phyloP scores from a whole-genome alignment of 1,140 invertebrate species.

The Amphibalanus amphitrite region DNA sequence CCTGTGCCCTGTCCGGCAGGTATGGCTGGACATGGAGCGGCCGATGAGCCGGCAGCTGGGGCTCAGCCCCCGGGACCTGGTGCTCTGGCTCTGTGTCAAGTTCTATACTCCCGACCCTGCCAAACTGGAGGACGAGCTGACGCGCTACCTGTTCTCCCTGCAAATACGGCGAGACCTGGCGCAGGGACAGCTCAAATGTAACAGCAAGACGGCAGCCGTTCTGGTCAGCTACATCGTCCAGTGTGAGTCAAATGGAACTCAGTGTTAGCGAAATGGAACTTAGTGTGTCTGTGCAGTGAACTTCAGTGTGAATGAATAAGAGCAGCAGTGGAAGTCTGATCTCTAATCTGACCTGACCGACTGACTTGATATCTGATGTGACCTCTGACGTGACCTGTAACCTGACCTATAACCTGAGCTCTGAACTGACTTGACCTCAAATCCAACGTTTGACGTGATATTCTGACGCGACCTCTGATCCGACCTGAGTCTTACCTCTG shows the following conservation, averaged over 20 bases:
- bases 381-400: too few species aligned
- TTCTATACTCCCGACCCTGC: conserved; percentile 98
- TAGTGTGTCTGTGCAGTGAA: too few species aligned
- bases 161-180: conserved; percentile 93
- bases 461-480: too few species aligned
- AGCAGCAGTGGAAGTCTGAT: too few species aligned
- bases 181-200: conserved; percentile 78
- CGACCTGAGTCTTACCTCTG: too few species aligned
- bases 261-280: too few species aligned
- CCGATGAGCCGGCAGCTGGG: conserved; percentile 85
- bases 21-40: conserved; percentile 97
- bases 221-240: conserved; percentile 98
- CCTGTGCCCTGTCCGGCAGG: conserved; percentile 31
- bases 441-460: too few species aligned
- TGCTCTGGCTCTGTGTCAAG: conserved; percentile 50
- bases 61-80: conserved; percentile 25
- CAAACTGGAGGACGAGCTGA: conserved; percentile 96
- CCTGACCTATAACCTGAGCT: too few species aligned
- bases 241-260: conserved; percentile 34
- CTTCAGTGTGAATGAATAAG: too few species aligned
- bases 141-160: conserved; percentile 86
- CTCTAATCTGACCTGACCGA: too few species aligned
- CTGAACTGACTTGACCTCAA: too few species aligned
- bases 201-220: conserved; percentile 95
- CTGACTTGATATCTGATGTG: too few species aligned